phyloP scores from a whole-genome alignment of 2,797 vertebrate genomes.

The Holocentrus rufus region DNA sequence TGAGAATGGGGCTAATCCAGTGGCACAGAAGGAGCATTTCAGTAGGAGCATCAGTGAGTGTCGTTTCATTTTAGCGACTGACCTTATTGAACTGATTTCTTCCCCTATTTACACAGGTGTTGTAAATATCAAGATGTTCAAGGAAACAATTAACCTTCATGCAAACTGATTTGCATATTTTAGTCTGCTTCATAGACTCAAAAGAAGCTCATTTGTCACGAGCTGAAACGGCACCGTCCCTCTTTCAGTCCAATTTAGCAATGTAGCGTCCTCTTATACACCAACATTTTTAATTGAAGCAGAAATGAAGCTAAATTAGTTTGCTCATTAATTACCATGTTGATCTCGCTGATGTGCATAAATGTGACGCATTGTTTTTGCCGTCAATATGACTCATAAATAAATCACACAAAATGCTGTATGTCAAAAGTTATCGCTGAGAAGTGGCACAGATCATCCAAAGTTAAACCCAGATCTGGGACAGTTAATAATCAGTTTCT shows the following conservation, averaged over 20 bases:
- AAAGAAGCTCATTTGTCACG: constrained; percentile 32
- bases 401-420: constrained; percentile 11
- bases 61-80: constrained; percentile 55
- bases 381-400: constrained; percentile 18
- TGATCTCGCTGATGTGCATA: not conserved
- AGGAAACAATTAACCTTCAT: constrained; percentile 74
- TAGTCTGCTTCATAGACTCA: constrained; percentile 49
- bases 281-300: constrained; percentile 2
- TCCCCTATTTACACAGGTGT: constrained; percentile 53
- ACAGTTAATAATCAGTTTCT: constrained; percentile 52
- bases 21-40: constrained; percentile 31
- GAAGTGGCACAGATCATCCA: constrained; percentile 8
- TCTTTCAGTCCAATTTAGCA: constrained; percentile 8
- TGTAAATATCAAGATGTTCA: constrained; percentile 71
- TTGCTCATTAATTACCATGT: constrained; percentile 1
- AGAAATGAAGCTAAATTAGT: constrained; percentile 12
- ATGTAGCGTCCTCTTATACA: not conserved
- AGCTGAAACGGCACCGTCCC: not conserved
- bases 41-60: constrained; percentile 27
- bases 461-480: constrained; percentile 37
- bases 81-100: constrained; percentile 71
- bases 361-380: constrained; percentile 9
- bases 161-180: constrained; percentile 63
- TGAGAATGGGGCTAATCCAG: constrained; percentile 41
- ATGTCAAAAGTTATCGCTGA: constrained; percentile 9